phyloP scores from a whole-genome alignment of 2,888 invertebrate species.

The Lasioglossum marginatum region DNA sequence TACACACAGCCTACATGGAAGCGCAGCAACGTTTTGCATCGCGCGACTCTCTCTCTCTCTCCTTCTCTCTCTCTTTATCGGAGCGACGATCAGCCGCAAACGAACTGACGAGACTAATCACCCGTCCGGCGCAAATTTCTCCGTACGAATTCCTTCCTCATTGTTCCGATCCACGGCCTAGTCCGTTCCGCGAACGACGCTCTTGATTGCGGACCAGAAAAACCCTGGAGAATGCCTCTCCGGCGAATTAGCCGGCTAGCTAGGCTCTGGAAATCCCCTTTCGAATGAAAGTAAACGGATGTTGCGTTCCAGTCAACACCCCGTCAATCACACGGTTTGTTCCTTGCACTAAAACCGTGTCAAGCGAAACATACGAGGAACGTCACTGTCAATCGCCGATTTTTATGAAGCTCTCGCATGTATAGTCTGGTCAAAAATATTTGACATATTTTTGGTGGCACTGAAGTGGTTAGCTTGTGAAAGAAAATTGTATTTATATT shows the following conservation, averaged over 20 bases:
- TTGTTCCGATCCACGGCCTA: constrained; percentile 32
- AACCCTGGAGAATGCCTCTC: constrained; percentile 1
- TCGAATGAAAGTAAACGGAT: not conserved
- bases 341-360: not conserved
- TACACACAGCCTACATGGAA: constrained; percentile 21
- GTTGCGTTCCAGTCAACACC: not conserved
- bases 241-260: not conserved
- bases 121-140: constrained; percentile 62
- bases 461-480: too few species aligned
- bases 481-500: not conserved
- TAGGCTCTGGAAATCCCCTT: not conserved
- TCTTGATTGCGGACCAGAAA: not conserved
- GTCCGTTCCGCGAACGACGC: constrained; percentile 29
- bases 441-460: not conserved
- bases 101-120: constrained; percentile 71
- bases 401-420: too few species aligned
- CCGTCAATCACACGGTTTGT: not conserved
- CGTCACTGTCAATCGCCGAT: too few species aligned
- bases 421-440: not conserved
- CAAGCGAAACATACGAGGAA: not conserved
- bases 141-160: constrained; percentile 59
- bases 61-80: constrained; percentile 48
- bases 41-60: constrained; percentile 8
- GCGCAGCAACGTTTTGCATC: constrained; percentile 62
- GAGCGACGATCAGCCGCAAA: constrained; percentile 59